Evolutionary conservation across 2,797 vertebrate species (phyloP).

Genomic region (Cetoscarus ocellatus): DNA sequence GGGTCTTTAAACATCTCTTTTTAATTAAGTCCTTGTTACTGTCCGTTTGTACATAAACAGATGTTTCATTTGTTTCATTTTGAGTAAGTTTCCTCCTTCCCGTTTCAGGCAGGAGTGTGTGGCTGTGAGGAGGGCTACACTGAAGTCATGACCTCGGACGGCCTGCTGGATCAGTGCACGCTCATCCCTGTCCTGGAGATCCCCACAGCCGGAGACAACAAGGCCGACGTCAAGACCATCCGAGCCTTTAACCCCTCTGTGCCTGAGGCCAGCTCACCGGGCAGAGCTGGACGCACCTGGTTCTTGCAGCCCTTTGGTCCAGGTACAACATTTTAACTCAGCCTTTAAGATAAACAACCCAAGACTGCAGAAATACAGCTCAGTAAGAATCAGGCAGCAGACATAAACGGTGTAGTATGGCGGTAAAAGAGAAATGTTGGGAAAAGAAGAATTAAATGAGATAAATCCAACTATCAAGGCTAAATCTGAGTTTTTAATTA

Average conservation of each 20-base stretch:
- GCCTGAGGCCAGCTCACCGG: constrained; percentile 86
- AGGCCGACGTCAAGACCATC: constrained; percentile 95
- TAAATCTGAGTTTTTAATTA: too few species aligned
- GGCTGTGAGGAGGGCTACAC: constrained; percentile 96
- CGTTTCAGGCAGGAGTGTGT: constrained; percentile 88
- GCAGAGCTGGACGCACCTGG: constrained; percentile 92
- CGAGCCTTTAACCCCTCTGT: constrained; percentile 92
- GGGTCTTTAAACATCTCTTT: too few species aligned
- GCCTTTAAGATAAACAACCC: not conserved
- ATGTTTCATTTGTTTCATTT: not conserved
- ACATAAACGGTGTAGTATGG: too few species aligned
- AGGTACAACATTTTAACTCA: constrained; percentile 80
- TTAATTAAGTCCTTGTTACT: too few species aligned
- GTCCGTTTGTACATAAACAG: too few species aligned
- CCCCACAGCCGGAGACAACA: constrained; percentile 92
- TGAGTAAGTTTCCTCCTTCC: not conserved
- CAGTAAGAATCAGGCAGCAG: too few species aligned
- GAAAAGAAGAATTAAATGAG: too few species aligned
- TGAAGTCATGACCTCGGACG: constrained; percentile 95
- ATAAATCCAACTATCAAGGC: too few species aligned
- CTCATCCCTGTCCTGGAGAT: constrained; percentile 95
- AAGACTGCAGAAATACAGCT: too few species aligned
- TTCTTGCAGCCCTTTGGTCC: constrained; percentile 96
- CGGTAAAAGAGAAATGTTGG: too few species aligned
- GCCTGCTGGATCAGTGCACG: constrained; percentile 93